These are phyloP conservation scores for Cotesia vestalis DNA, from an alignment of 1,140 invertebrate genomes.

Conservation along the genomic window DNA sequence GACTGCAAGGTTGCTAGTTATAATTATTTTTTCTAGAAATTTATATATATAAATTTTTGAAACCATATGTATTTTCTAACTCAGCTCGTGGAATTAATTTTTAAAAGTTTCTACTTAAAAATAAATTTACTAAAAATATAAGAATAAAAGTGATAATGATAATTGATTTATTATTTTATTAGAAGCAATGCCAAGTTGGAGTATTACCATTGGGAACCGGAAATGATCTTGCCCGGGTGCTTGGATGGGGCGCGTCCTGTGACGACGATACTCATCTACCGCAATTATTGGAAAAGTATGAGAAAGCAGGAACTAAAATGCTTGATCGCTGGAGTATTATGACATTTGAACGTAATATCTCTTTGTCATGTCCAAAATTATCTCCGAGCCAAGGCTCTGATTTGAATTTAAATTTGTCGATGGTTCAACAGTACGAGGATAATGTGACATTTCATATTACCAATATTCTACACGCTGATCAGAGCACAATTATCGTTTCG, in stretches of 20 bases:
- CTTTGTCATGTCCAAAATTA: constrained; percentile 68
- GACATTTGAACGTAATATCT: constrained; percentile 84
- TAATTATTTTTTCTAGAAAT: too few relatives aligned
- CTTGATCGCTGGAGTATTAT: constrained; percentile 95
- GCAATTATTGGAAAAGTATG: constrained; percentile 90
- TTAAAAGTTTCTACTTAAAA: too few relatives aligned
- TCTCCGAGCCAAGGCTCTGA: constrained; percentile 67
- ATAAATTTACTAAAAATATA: not conserved
- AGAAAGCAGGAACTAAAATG: constrained; percentile 95
- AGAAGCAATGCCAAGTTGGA: constrained; percentile 91
- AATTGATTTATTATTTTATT: constrained; percentile 39
- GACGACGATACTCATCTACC: constrained; percentile 94
- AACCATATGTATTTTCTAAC: too few relatives aligned
- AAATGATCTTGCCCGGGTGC: constrained; percentile 91
- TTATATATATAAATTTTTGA: too few relatives aligned
- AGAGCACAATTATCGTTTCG: constrained; percentile 77
- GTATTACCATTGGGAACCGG: constrained; percentile 94
- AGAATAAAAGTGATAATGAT: constrained; percentile 9
- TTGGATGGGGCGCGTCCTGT: constrained; percentile 96
- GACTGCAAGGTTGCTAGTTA: too few relatives aligned
- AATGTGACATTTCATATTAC: constrained; percentile 83
- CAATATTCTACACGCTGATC: constrained; percentile 87
- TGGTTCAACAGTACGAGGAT: constrained; percentile 79
- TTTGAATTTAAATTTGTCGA: constrained; percentile 57
- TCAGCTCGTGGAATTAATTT: too few relatives aligned